Evolutionary conservation across 2,888 invertebrate genomes (phyloP).

Genomic region (Caenorhabditis uteleia): DNA sequence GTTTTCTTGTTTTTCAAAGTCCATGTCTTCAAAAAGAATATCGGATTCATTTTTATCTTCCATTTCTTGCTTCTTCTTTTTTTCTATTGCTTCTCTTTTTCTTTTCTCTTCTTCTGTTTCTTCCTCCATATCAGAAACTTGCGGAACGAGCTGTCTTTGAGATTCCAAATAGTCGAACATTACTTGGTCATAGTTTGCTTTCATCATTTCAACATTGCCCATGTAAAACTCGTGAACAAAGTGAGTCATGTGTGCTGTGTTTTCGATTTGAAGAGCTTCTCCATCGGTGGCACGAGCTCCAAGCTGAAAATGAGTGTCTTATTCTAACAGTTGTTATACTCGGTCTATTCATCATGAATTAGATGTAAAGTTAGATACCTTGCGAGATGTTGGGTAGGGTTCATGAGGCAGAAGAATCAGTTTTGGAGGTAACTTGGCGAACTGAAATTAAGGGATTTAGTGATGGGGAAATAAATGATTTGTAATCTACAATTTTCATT

Average conservation of each 20-base stretch:
- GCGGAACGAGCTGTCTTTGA: constrained; percentile 22
- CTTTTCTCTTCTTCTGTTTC: constrained; percentile 39
- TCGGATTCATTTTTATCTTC: constrained; percentile 42
- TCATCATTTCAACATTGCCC: constrained; percentile 71
- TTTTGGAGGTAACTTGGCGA: constrained; percentile 82
- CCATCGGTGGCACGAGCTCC: constrained; percentile 57
- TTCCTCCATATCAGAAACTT: constrained; percentile 11
- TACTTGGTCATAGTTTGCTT: constrained; percentile 47
- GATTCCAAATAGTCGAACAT: constrained; percentile 36
- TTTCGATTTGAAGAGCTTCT: constrained; percentile 77
- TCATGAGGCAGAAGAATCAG: constrained; percentile 84
- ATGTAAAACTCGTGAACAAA: constrained; percentile 92
- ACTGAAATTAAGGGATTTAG: constrained; percentile 75
- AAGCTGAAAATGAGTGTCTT: constrained; percentile 17
- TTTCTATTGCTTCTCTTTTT: constrained; percentile 22
- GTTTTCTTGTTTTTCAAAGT: constrained; percentile 62
- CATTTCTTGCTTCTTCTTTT: constrained; percentile 31
- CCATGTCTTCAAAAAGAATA: constrained; percentile 66
- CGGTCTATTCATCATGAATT: background rate
- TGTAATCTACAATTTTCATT: constrained; percentile 80
- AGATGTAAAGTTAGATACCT: constrained; percentile 51
- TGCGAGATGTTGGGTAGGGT: constrained; percentile 78
- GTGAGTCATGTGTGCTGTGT: constrained; percentile 93
- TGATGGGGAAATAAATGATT: constrained; percentile 21
- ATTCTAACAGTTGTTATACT: background rate